These are phyloP conservation scores for Nysson spinosus DNA, from an alignment of 2,888 invertebrate genomes.

Conservation along the genomic window DNA sequence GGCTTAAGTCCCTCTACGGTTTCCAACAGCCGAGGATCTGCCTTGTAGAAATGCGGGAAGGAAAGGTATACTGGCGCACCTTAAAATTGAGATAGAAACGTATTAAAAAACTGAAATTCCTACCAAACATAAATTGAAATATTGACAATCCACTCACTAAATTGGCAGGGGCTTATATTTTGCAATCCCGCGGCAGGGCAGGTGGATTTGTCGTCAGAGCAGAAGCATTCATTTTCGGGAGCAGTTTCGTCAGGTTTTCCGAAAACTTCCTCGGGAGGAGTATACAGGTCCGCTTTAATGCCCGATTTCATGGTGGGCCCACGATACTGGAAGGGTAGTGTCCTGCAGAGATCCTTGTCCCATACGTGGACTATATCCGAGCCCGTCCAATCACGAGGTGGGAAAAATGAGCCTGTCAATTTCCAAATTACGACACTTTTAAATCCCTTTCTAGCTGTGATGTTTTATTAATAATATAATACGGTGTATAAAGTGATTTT, in stretches of 20 bases:
- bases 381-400: slow-evolving; percentile 82
- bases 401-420: slow-evolving; percentile 86
- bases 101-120: no score
- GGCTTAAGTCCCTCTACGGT: slow-evolving; percentile 87
- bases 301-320: slow-evolving; percentile 85
- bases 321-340: slow-evolving; percentile 86
- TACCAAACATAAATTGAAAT: not conserved
- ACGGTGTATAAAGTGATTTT: no score
- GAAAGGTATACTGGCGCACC: slow-evolving; percentile 93
- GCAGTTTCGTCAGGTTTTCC: slow-evolving; percentile 78
- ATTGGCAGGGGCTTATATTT: slow-evolving; percentile 92
- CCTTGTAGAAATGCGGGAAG: slow-evolving; percentile 92
- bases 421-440: not conserved
- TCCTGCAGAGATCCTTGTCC: slow-evolving; percentile 92
- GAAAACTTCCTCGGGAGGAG: slow-evolving; percentile 85
- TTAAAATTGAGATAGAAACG: slow-evolving; percentile 67
- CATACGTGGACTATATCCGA: slow-evolving; percentile 86
- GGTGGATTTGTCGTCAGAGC: slow-evolving; percentile 82
- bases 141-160: slow-evolving; percentile 80
- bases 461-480: no score
- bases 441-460: not conserved
- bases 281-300: slow-evolving; percentile 85
- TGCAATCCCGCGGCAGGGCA: slow-evolving; percentile 88
- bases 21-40: slow-evolving; percentile 83
- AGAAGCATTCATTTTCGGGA: slow-evolving; percentile 85